Percentiles rank a stretch among this genome's conserved stretches.
Conservation (phyloP, 2,113 vertebrate genomes). For the Pygoscelis antarcticus region DNA sequence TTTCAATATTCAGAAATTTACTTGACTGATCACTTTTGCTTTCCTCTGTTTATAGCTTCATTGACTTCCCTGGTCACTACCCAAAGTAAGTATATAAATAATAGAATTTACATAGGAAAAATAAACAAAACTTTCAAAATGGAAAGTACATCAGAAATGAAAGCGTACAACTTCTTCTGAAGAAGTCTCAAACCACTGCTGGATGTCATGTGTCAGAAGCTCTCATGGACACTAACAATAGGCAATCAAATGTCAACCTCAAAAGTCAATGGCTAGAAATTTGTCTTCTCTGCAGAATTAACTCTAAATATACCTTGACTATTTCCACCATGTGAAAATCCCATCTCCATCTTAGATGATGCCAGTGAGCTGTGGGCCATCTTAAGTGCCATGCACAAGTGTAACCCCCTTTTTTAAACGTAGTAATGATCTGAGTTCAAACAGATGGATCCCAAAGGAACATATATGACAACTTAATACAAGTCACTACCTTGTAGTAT, state of each 20-base stretch:
- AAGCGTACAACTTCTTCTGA: neutral
- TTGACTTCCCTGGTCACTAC: neutral
- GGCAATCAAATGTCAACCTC: neutral
- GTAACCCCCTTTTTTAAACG: neutral
- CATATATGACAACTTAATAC: neutral
- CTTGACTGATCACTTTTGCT: slow-evolving; percentile 18
- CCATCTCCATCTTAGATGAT: neutral
- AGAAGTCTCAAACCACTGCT: neutral
- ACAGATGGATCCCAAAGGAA: neutral
- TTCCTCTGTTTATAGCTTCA: slow-evolving; percentile 3
- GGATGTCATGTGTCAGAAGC: neutral
- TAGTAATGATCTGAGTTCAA: neutral
- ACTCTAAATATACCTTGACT: neutral
- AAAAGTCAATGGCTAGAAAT: neutral
- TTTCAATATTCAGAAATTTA: slow-evolving; percentile 54
- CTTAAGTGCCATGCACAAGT: neutral
- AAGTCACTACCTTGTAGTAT: neutral
- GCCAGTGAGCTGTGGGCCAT: neutral
- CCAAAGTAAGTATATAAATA: neutral
- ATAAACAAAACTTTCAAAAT: neutral
- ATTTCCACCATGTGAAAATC: neutral
- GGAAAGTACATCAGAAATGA: neutral
- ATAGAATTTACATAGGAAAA: neutral
- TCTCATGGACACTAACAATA: neutral
- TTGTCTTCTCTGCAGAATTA: neutral